Conservation (phyloP, 2,797 vertebrate genomes). For the Cephalopachus bancanus region DNA sequence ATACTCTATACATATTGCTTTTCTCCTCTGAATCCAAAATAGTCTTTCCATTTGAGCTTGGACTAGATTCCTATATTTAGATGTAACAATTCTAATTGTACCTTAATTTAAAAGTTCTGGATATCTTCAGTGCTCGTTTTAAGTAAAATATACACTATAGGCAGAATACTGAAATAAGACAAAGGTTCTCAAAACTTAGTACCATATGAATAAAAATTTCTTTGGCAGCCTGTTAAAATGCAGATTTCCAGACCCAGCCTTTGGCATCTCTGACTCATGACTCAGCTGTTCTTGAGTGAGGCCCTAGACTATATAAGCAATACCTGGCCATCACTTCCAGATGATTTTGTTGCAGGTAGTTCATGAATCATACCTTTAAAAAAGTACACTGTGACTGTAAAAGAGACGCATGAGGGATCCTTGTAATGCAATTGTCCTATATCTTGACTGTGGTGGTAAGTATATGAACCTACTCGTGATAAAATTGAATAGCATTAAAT, state of each 20-base stretch:
- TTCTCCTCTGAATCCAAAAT: constrained; percentile 30
- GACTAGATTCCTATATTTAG: constrained; percentile 23
- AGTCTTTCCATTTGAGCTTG: neutral
- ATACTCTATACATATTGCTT: neutral
- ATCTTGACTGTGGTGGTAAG: neutral
- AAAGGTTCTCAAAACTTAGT: neutral
- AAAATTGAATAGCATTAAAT: neutral
- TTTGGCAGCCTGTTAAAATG: neutral
- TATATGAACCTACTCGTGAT: neutral
- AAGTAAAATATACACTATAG: neutral
- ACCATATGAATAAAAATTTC: neutral
- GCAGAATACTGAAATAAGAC: neutral
- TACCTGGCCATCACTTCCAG: neutral
- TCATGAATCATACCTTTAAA: neutral
- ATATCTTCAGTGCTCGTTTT: constrained; percentile 48
- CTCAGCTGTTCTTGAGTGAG: neutral
- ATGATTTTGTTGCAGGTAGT: neutral
- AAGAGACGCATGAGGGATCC: neutral
- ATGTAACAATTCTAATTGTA: constrained; percentile 29
- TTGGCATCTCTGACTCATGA: neutral
- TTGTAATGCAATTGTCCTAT: neutral
- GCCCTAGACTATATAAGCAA: neutral
- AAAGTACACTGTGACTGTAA: neutral
- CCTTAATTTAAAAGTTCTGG: constrained; percentile 33
- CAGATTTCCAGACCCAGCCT: neutral